Evolutionary conservation across 2,888 invertebrate genomes (phyloP), one percentile per base, ranked within the genome.

Genomic region (Andrena fulva): DNA sequence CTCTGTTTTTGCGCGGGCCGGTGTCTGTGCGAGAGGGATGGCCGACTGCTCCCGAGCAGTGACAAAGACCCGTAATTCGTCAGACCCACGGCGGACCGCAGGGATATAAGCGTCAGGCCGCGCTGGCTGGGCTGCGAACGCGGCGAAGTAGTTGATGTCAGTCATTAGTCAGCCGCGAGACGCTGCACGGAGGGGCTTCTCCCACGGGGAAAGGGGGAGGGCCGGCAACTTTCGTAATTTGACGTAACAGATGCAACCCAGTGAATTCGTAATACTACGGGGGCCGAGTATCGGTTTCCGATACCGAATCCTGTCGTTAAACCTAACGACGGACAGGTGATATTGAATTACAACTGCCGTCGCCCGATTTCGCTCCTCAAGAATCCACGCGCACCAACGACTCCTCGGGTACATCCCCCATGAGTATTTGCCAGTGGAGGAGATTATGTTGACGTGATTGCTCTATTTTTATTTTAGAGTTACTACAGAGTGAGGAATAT

Each of bases 41-140:
- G 48, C 29, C 35, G 60, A 50, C 50, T 12, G 52, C n/a, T 35
- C 63, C 64, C 63, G 76, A 70, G 72, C 87, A 85, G 87, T 89
- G 89, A 89, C 87, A 86, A 87, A 89, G 80, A 77, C 74, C 80
- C 71, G 80, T 80, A 69, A 90, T 90, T 86, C 87, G 86, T 90
- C 89, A 90, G 87, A 80, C 71, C 24, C 27, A 33, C 29, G 60
- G 48, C 75, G 54, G 56, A 33, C 62, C 63, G 56, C 54, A 24
- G 59, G 31, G 42, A 70, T 48, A 33, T 52, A 35, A 31, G 48
- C 42, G 62, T 62, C 52, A 48, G 68, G 70, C 67, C 50, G 64
- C 73, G 70, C 63, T 50, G 64, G 70, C 52, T 29, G 50, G 12
- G 62, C 50, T 33, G 62, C 42, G 62, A 74, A 73, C 56, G 66